These are phyloP conservation scores for Halocynthia roretzi DNA, from an alignment of 23 tunicate species.

Conservation along the genomic window DNA sequence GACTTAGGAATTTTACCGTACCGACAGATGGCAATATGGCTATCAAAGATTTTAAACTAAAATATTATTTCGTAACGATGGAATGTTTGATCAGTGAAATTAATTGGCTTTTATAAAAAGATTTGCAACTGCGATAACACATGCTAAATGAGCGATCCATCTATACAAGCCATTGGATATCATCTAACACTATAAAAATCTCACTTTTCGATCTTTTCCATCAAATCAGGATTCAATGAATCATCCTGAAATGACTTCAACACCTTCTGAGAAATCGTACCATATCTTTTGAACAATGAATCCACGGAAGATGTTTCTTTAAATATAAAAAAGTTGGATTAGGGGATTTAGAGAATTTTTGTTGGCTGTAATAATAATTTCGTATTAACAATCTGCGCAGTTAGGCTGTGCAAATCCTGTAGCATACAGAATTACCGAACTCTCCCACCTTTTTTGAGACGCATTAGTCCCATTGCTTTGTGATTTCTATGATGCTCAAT, in stretches of 20 bases:
- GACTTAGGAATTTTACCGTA: no score
- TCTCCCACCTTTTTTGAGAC: constrained; percentile 46
- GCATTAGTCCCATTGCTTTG: constrained; percentile 39
- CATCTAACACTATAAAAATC: not conserved
- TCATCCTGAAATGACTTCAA: not conserved
- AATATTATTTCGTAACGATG: constrained; percentile 3
- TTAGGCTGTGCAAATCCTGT: not conserved
- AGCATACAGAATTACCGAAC: not conserved
- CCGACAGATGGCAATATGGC: not conserved
- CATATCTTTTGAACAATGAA: constrained; percentile 17
- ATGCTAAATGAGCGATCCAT: constrained; percentile 1
- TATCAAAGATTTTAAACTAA: constrained; percentile 1
- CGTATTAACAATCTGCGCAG: no score
- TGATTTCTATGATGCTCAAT: constrained; percentile 51
- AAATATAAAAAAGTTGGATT: not conserved
- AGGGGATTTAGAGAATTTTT: not conserved
- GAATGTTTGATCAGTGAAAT: no score
- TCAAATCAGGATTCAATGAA: not conserved
- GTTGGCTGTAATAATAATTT: no score
- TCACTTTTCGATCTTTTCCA: constrained; percentile 15
- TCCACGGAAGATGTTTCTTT: not conserved
- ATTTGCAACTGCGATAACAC: no score
- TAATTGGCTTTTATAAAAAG: no score
- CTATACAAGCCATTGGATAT: not conserved
- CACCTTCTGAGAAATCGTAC: not conserved